Percentiles rank a stretch among this genome's conserved stretches.
These are phyloP conservation scores for Lepidonotus clava DNA, from an alignment of 2,888 invertebrate species.

Conservation along the genomic window DNA sequence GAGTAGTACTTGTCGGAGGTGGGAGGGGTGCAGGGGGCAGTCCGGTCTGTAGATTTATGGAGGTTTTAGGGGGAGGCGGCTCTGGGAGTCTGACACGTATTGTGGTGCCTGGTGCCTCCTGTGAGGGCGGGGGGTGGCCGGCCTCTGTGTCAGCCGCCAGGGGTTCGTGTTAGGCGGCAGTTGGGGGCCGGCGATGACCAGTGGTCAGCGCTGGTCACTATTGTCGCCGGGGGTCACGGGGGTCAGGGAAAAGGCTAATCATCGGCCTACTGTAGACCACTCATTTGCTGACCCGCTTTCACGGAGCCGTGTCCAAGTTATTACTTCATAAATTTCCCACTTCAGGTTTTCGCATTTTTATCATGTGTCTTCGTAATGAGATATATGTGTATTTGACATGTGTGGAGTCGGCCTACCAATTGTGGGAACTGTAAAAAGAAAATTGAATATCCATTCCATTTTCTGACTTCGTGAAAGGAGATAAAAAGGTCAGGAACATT, in stretches of 20 bases:
- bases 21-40: background rate
- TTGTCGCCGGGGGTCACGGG: constrained; percentile 18
- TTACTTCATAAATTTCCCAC: background rate
- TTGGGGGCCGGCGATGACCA: background rate
- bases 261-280: background rate
- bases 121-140: background rate
- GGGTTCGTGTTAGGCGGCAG: constrained; percentile 11
- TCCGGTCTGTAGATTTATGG: background rate
- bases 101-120: background rate
- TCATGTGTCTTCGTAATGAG: too few species aligned
- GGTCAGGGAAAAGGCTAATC: constrained; percentile 46
- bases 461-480: too few species aligned
- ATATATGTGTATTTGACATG: too few species aligned
- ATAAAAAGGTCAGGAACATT: too few species aligned
- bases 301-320: background rate
- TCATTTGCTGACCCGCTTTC: background rate
- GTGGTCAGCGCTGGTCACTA: constrained; percentile 13
- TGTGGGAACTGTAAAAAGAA: too few species aligned
- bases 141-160: background rate
- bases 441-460: too few species aligned
- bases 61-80: background rate
- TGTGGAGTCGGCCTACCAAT: too few species aligned
- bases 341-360: too few species aligned
- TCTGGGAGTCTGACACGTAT: background rate
- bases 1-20: background rate